Conservation (phyloP, 2,797 vertebrate species). For the Sebastes matsubarae region DNA sequence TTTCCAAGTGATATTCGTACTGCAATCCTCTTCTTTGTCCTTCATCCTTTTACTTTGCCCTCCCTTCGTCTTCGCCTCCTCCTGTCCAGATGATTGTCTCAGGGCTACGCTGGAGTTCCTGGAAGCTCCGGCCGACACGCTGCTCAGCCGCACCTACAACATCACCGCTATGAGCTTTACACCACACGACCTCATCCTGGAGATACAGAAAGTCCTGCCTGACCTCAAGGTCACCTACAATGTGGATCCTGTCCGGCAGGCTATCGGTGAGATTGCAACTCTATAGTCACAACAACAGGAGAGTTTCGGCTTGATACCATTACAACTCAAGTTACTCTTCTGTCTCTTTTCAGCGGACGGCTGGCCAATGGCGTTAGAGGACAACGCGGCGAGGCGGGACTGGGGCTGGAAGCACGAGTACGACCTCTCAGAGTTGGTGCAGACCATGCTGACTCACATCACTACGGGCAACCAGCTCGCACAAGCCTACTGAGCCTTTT, state of each 20-base stretch:
- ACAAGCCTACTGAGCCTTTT: constrained; percentile 26
- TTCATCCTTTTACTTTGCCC: background rate
- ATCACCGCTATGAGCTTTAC: constrained; percentile 92
- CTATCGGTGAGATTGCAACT: constrained; percentile 82
- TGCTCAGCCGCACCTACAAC: constrained; percentile 91
- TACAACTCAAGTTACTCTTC: background rate
- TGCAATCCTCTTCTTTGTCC: background rate
- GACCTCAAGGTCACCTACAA: constrained; percentile 86
- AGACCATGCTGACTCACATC: constrained; percentile 44
- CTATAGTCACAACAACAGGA: background rate
- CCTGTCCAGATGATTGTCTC: constrained; percentile 85
- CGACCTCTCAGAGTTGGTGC: constrained; percentile 40
- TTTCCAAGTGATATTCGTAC: background rate
- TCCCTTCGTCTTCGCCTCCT: background rate
- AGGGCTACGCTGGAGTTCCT: constrained; percentile 89
- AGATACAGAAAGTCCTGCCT: constrained; percentile 87
- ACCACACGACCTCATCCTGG: constrained; percentile 85
- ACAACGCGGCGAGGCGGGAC: constrained; percentile 43
- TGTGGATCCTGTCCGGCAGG: constrained; percentile 85
- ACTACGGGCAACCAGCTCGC: constrained; percentile 15
- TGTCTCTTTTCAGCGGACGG: constrained; percentile 67
- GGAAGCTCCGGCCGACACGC: constrained; percentile 81
- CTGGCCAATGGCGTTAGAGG: constrained; percentile 73
- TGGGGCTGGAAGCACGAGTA: constrained; percentile 54
- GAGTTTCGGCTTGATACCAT: background rate